Base-by-base conservation (phyloP, 2,113 vertebrate species). In the Cyrtonyx montezumae region DNA sequence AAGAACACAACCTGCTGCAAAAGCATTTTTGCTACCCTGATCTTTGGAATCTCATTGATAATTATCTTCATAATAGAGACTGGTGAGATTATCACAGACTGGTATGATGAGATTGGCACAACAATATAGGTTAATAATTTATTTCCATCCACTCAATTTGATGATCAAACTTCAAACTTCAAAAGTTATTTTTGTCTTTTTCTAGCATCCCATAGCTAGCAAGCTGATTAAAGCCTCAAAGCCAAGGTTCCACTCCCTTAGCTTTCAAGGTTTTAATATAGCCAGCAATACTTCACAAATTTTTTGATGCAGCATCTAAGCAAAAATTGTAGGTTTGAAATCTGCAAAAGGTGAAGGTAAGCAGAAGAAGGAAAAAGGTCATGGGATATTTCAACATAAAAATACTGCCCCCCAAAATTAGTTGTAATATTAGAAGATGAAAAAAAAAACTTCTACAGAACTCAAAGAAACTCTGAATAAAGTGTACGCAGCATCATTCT, bases 51-150 rank as follows among this genome's bases (percentile, higher is more conserved):
- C 22, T n/a, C 34, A 11, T 5, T 74, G 67, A 20, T 23, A 34
- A 78, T 77, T 89, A 49, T 26, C 66, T 84, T 67, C 76, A 55
- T 67, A 76, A 53, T n/a, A 65, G 49, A 75, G 20, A 21, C 62
- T 42, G 51, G 42, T 49, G 23, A 2, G 12, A 91, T 67, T 66
- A 86, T 86, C 88, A 79, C 0, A 66, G 58, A 70, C 8, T 65
- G 51, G 78, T 49, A 82, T 7, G 32, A 93, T 67, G 84, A 95
- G 43, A 79, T 65, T 83, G 40, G n/a, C 84, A 70, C 9, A 34
- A 28, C 77, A 69, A 90, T 90, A 67, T 28, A 91, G 90, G 92
- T 97, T 96, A 97, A 97, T 96, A 43, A 96, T 96, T 97, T 65
- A 90, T 76, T 87, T 48, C 11, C 15, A 75, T 53, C 22, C 55